Base-by-base conservation (phyloP, 1,140 invertebrate species). In the Drosophila triauraria region DNA sequence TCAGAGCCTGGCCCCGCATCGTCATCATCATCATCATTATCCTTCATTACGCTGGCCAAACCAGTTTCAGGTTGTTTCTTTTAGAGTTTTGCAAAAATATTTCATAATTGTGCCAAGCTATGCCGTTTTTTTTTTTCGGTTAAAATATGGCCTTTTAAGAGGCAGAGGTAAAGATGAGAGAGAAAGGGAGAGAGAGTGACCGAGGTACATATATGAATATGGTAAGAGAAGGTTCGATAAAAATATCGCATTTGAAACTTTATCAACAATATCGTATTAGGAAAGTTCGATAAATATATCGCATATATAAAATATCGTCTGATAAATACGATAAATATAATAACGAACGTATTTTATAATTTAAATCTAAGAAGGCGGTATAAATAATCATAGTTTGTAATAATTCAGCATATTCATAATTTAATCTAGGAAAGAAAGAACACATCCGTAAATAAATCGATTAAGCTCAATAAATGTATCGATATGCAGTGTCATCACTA, bases 21-120 rank as follows among this genome's bases (percentile, higher is more conserved):
- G 56, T 74, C 70, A 74, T 74, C 70, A 74, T 74, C 70, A 88
- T 88, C 88, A 91, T 91, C 88, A 91, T 91, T 91, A 91, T 91
- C 88, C 88, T 88, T 91, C 88, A 91, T 91, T 91, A 91, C 74
- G 69, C 59, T 70, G 57, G 38, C 47, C 63, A 32, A 84, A 88
- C 86, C 75, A 78, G 85, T 85, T 88, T 54, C 38, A 32, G 44
- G 44, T 72, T 53, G 63, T 44, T 61, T 63, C 50, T 48, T 59
- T 77, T 70, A 62, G 44, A 60, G 60, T 69, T 72, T 78, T 83
- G 68, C 75, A 59, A 80, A 91, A 90, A 79, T 78, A 90, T 91
- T 86, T 90, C 76, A 90, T 91, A 91, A 91, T 91, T 91, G 90
- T 91, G 85, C 90, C 84, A 83, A 91, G 84, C 69, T 78, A 78